Base-by-base conservation (phyloP, 2,113 vertebrate genomes). In the Chaenogobius annularis region DNA sequence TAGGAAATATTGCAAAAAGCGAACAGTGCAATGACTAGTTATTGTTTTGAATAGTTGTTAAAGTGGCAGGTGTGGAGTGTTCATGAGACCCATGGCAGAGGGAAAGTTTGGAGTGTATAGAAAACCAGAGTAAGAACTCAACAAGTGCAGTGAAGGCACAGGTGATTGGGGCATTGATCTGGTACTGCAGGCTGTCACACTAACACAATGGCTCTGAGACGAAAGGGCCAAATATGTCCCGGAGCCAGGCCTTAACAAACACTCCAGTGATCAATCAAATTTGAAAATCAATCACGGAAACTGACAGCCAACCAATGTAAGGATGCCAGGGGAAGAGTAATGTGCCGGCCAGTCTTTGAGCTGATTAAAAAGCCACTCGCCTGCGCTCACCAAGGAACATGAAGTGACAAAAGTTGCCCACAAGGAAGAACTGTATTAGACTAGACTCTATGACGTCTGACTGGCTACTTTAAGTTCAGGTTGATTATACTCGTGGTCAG, bases 261-360 rank as follows among this genome's bases (percentile, higher is more conserved):
- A 67, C 65, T 69, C 43, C 72, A 74, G 78, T 87, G 74, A 88
- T 87, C 85, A 87, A 86, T 89, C 85, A 87, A 61, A 73, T 83
- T 80, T 80, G 37, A 10, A 78, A 83, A 87, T 87, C 78, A 76
- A 81, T 87, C 83, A 82, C 48, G 55, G 63, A 79, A 58, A 58
- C 73, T 82, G 86, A 85, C 85, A 65, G 58, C 13, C 58, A 19
- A 35, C 58, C 58, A 61, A 58, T 79, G 83, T 80, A 74, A 74
- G 65, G 68, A 84, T 72, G 80, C 40, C 80, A 75, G 52, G 74
- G 46, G 63, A 77, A 77, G 81, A 88, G 69, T 79, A 79, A 85
- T 83, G 82, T 64, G 70, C 46, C 5, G 13, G 66, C 19, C 10
- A 72, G 74, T 82, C 50, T 69, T 69, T 66, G 66, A 80, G 74